Evolutionary conservation across 2,797 vertebrate species (phyloP).

Genomic region (Acrossocheilus fasciatus): DNA sequence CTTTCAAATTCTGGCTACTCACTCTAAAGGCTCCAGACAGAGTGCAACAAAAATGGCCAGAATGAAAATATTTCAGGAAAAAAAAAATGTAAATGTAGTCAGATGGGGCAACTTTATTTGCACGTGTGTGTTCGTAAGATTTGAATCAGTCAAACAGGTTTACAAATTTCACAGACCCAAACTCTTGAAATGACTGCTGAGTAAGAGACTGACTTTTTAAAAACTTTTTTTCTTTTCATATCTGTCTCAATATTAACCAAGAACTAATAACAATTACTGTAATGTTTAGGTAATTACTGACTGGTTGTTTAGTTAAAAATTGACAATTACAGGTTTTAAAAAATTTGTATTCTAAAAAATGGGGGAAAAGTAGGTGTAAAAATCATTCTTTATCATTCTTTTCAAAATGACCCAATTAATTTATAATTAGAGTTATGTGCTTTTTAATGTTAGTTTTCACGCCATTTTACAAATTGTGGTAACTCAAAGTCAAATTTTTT

Average conservation of each 20-base stretch:
- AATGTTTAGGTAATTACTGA: neutral
- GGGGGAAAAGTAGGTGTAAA: neutral
- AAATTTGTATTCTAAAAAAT: neutral
- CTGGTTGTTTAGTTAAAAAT: neutral
- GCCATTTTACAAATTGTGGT: neutral
- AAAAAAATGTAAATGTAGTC: neutral
- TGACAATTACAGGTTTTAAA: neutral
- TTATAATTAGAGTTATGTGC: neutral
- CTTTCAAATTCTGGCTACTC: slow-evolving; percentile 14
- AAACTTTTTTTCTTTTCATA: neutral
- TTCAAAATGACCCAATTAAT: neutral
- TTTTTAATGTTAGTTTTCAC: neutral
- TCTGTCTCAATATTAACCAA: neutral
- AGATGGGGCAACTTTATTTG: neutral
- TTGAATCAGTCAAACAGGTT: neutral
- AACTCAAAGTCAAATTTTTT: neutral
- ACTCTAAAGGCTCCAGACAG: neutral
- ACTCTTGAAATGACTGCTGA: neutral
- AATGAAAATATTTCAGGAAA: neutral
- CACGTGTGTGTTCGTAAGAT: neutral
- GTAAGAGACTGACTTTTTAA: neutral
- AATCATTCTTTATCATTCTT: neutral
- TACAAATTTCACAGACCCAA: neutral
- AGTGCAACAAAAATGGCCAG: no score
- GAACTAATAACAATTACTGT: neutral